Base-by-base conservation (phyloP, 2,888 invertebrate genomes). In the Drosophila pseudotalamancana region DNA sequence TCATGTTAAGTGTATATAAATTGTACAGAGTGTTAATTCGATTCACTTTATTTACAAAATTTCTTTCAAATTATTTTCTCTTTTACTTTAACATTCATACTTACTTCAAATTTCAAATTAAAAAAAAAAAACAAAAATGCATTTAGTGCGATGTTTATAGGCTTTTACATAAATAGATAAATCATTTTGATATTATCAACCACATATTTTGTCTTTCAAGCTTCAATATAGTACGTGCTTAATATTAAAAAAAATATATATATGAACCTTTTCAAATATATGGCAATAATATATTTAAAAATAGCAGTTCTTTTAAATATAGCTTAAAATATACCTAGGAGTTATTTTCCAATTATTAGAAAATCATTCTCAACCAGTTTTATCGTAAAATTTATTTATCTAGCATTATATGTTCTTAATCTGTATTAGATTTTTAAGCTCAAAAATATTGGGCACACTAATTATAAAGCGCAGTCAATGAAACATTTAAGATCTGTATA, bases 1-100 rank as follows among this genome's bases (percentile, higher is more conserved):
- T 59, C 65, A 66, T 89, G 80, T 87, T 89, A 80, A 84, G 72
- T 90, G 85, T 85, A 88, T 89, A 89, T 89, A 88, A 77, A 79
- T 39, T 84, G 84, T 88, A 89, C 85, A 88, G 79, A 80, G 79
- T 84, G 72, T 72, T 69, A 40, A 64, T 50, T 40, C 57, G 25
- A 54, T 42, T 72, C 54, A 29, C 32, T 48, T 56, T 49, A 3
- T 27, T 61, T 66, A 59, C 46, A 40, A 64, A 67, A 49, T 66
- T 67, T 34, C 66, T 66, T 31, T 32, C 6, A 39, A 16, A 35
- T 35, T 77, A 31, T 8, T 51, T 48, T 35, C n/a, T 25, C 27
- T 39, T 50, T 62, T 56, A 8, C 1, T 31, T 53, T 37, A 37
- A 27, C 40, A 23, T 49, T 18, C 16, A 29, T 12, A 12, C 8